These are phyloP conservation scores for Heliothis peltigera DNA, from an alignment of 2,888 invertebrate genomes.

Conservation along the genomic window DNA sequence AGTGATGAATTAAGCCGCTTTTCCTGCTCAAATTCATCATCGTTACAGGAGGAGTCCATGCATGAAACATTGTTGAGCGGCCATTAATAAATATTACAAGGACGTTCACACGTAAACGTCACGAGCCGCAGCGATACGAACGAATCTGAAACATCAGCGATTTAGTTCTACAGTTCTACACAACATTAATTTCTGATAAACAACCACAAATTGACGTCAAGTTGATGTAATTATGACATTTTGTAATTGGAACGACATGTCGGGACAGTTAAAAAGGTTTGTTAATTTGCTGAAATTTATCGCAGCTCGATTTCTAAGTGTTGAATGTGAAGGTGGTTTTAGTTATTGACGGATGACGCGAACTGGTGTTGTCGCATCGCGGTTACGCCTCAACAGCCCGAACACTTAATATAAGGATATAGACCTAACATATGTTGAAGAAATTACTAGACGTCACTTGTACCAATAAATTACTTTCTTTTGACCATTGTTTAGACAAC, in stretches of 20 bases:
- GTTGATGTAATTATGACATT: constrained; percentile 14
- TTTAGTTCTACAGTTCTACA: constrained; percentile 16
- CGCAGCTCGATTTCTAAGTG: constrained; percentile 13
- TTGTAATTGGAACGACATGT: constrained; percentile 15
- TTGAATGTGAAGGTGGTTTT: constrained; percentile 37
- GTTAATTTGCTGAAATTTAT: constrained; percentile 7
- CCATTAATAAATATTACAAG: constrained; percentile 64
- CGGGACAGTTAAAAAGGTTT: constrained; percentile 6
- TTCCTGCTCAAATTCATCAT: constrained; percentile 79
- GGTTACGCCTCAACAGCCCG: constrained; percentile 59
- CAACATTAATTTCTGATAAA: constrained; percentile 8
- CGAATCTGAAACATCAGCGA: constrained; percentile 25
- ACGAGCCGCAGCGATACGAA: constrained; percentile 4
- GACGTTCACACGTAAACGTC: constrained; percentile 46
- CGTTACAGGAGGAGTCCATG: constrained; percentile 71
- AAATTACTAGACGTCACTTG: constrained; percentile 24
- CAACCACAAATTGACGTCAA: not conserved
- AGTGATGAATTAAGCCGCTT: constrained; percentile 61
- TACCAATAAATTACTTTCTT: constrained; percentile 56
- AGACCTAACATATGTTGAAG: constrained; percentile 29
- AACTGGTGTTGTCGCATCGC: constrained; percentile 46
- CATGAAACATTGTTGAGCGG: constrained; percentile 73
- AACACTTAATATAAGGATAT: constrained; percentile 51
- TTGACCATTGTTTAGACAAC: constrained; percentile 45
- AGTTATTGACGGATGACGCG: constrained; percentile 59